Percentiles rank a stretch among this genome's conserved stretches.
Evolutionary conservation across 2,888 invertebrate species (phyloP).

Genomic region (Thecophora atra): DNA sequence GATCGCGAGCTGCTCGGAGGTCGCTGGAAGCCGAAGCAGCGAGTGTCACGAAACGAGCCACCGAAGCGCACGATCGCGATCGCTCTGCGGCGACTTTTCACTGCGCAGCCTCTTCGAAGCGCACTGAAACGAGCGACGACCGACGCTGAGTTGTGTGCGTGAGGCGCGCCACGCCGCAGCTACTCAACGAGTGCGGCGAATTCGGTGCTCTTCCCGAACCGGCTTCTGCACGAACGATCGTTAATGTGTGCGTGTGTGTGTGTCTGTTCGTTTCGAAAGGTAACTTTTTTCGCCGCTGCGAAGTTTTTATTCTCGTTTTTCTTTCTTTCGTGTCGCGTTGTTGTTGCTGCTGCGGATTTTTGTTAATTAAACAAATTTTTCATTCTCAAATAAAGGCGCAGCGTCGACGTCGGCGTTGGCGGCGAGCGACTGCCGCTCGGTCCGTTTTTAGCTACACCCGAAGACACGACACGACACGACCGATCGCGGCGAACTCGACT

Average conservation of each 20-base stretch:
- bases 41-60: background rate
- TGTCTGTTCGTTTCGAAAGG: slow-evolving; percentile 6
- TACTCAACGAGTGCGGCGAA: slow-evolving; percentile 10
- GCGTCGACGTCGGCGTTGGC: slow-evolving; percentile 35
- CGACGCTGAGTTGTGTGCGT: no score
- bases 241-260: background rate
- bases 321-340: slow-evolving; percentile 28
- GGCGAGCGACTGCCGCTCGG: no score
- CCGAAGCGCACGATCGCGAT: slow-evolving; percentile 41
- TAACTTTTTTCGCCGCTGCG: slow-evolving; percentile 26
- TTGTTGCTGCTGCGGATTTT: slow-evolving; percentile 38
- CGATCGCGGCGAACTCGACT: slow-evolving; percentile 17
- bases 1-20: no score
- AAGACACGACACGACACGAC: background rate
- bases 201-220: background rate
- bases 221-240: slow-evolving; percentile 5
- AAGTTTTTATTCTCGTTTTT: slow-evolving; percentile 22
- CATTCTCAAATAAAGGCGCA: slow-evolving; percentile 52
- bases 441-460: no score
- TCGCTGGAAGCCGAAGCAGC: no score
- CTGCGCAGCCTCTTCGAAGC: no score
- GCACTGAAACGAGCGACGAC: no score
- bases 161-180: background rate
- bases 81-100: slow-evolving; percentile 41
- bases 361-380: slow-evolving; percentile 53